These are phyloP conservation scores for Hyposoter dolosus DNA, from an alignment of 2,888 invertebrate species.

Conservation along the genomic window DNA sequence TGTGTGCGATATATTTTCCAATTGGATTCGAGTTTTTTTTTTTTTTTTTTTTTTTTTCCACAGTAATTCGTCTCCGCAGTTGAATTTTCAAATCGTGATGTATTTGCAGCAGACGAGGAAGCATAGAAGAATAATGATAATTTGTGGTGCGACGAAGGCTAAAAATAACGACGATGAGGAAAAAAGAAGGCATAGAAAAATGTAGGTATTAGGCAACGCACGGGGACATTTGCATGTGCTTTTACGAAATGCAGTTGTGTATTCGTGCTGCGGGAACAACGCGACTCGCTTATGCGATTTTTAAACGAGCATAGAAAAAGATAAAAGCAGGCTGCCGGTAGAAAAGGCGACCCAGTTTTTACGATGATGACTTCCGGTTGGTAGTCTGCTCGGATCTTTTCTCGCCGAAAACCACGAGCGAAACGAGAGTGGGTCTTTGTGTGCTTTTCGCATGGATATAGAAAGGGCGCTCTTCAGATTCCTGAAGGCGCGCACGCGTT, in stretches of 20 bases:
- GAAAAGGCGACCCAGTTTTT: conserved; percentile 57
- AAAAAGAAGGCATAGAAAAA: too few species aligned
- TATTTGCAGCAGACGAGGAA: neutral
- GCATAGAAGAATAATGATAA: neutral
- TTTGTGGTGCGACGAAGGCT: neutral
- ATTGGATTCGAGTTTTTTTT: too few species aligned
- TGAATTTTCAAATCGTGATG: neutral
- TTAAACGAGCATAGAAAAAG: neutral
- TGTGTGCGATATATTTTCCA: too few species aligned
- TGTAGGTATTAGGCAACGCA: too few species aligned
- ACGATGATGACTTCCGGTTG: conserved; percentile 56
- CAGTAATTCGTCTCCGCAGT: neutral
- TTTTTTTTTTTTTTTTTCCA: too few species aligned
- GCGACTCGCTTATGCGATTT: neutral
- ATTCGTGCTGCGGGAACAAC: neutral
- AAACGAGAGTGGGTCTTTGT: conserved; percentile 32
- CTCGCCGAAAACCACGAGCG: conserved; percentile 39
- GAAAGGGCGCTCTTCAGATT: too few species aligned
- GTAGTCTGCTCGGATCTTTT: conserved; percentile 38
- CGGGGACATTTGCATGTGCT: neutral
- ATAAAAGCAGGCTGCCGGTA: neutral
- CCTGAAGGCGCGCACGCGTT: too few species aligned
- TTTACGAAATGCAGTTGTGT: neutral
- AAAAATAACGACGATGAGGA: too few species aligned
- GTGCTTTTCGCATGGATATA: too few species aligned